Conservation (phyloP, 2,888 invertebrate species). For the Autographa gamma region DNA sequence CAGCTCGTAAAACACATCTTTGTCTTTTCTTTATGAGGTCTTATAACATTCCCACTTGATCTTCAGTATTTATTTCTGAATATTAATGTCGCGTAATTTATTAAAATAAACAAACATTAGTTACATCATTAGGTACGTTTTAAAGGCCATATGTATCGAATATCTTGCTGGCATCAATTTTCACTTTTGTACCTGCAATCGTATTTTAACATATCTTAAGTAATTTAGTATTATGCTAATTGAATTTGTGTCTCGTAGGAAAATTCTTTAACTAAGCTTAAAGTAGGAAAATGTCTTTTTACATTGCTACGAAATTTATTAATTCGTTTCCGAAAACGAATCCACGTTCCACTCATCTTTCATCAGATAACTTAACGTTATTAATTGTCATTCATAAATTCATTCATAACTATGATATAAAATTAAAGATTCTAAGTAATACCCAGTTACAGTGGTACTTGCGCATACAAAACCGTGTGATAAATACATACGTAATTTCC, state of each 20-base stretch:
- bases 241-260: background rate
- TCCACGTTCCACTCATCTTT: background rate
- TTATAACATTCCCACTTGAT: conserved; percentile 12
- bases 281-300: too few species aligned
- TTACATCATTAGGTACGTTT: conserved; percentile 26
- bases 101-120: conserved; percentile 41
- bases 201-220: conserved; percentile 8
- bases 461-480: conserved; percentile 53
- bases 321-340: too few species aligned
- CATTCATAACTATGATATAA: background rate
- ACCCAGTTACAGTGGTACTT: conserved; percentile 8
- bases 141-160: background rate
- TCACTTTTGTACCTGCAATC: conserved; percentile 19
- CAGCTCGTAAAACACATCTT: conserved; percentile 31
- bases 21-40: conserved; percentile 29
- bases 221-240: background rate
- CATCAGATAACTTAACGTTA: background rate
- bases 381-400: too few species aligned
- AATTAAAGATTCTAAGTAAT: background rate
- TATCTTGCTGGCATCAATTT: conserved; percentile 18
- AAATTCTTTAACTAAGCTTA: background rate
- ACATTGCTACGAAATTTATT: too few species aligned
- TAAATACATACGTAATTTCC: conserved; percentile 45
- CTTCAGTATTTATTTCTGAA: conserved; percentile 29
- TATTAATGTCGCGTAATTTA: conserved; percentile 41